phyloP scores from a whole-genome alignment of 2,888 invertebrate species.

The Nomada fabriciana region DNA sequence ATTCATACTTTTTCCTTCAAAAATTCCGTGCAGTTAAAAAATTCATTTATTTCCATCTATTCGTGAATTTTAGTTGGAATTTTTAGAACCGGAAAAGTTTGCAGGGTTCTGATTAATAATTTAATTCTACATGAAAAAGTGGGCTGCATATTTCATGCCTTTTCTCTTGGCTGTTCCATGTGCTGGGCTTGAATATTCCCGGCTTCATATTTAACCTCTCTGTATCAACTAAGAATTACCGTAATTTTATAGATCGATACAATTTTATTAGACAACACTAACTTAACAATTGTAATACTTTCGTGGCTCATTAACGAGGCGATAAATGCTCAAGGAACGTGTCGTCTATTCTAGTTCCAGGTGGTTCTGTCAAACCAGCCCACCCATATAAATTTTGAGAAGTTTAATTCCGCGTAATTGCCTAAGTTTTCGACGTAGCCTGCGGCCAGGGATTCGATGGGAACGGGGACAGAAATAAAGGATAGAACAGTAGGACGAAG shows the following conservation, averaged over 20 bases:
- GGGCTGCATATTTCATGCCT: neutral
- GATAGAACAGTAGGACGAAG: constrained; percentile 1
- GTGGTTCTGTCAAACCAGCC: constrained; percentile 58
- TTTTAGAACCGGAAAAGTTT: neutral
- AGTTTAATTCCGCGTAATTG: constrained; percentile 78
- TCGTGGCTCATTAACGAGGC: constrained; percentile 1
- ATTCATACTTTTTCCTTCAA: too few relatives aligned
- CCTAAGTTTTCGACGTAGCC: constrained; percentile 67
- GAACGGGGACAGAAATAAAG: constrained; percentile 21
- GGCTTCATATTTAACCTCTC: constrained; percentile 10
- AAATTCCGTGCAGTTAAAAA: too few relatives aligned
- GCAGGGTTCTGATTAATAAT: constrained; percentile 6
- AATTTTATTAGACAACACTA: too few relatives aligned
- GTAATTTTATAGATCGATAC: neutral
- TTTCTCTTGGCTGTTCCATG: constrained; percentile 5
- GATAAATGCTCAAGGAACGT: constrained; percentile 21
- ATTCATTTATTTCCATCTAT: too few relatives aligned
- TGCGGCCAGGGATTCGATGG: constrained; percentile 24
- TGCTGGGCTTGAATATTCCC: constrained; percentile 2
- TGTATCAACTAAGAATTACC: too few relatives aligned
- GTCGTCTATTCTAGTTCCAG: constrained; percentile 1
- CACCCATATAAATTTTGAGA: constrained; percentile 75
- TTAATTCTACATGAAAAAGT: constrained; percentile 9
- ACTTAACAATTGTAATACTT: neutral
- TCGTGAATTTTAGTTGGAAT: neutral